A percentile compares a stretch with the other conserved stretches of the same genome.
Evolutionary conservation across 2,888 invertebrate species (phyloP).

Genomic region (Drosophila seclusa): DNA sequence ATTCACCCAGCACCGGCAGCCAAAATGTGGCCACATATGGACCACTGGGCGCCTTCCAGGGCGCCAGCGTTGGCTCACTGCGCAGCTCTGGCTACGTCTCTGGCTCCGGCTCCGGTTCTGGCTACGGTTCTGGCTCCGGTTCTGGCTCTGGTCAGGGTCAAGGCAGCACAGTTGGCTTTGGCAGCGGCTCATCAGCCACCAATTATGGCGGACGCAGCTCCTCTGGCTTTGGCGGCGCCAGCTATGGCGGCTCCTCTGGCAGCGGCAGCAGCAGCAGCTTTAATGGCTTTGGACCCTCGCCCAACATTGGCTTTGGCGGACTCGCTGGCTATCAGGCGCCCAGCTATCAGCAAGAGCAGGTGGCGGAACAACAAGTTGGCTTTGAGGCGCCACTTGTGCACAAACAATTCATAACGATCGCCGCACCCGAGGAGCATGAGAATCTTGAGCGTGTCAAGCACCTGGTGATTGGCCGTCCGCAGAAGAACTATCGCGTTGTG

Average conservation of each 20-base stretch:
- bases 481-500: conserved; percentile 83
- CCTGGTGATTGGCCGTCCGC: conserved; percentile 81
- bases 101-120: conserved; percentile 2
- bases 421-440: conserved; percentile 83
- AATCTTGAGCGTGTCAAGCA: conserved; percentile 76
- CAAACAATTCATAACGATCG: conserved; percentile 83
- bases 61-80: conserved; percentile 65
- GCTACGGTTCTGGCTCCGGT: neutral
- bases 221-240: conserved; percentile 16
- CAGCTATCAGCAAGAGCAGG: conserved; percentile 57
- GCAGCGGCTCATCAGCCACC: neutral
- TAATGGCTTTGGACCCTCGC: conserved; percentile 55
- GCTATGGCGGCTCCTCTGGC: conserved; percentile 23
- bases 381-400: conserved; percentile 76
- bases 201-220: conserved; percentile 16
- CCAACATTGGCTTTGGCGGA: conserved; percentile 63
- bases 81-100: conserved; percentile 37
- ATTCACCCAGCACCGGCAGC: conserved; percentile 47
- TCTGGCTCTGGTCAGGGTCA: neutral
- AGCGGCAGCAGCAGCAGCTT: conserved; percentile 27
- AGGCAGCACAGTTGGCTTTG: neutral
- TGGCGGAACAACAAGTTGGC: conserved; percentile 57
- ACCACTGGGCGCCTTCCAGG: conserved; percentile 61
- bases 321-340: conserved; percentile 63
- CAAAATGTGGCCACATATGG: conserved; percentile 64